Evolutionary conservation across 2,113 vertebrate genomes (phyloP).

Genomic region (Empidonax alnorum): DNA sequence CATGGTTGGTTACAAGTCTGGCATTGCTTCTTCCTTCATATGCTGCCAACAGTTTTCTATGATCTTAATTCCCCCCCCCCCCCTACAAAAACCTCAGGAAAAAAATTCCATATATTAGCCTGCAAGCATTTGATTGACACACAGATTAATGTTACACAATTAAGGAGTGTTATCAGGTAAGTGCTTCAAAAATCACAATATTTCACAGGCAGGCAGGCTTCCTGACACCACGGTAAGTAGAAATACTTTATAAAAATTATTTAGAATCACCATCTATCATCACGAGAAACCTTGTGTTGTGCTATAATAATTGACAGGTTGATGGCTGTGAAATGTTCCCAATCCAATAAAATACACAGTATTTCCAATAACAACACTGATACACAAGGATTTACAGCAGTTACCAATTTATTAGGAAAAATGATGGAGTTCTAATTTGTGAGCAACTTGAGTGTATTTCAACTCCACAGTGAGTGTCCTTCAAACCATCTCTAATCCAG

Average conservation of each 20-base stretch:
- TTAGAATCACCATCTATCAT: constrained; percentile 64
- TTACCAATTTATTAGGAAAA: constrained; percentile 27
- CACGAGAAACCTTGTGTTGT: constrained; percentile 37
- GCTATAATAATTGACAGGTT: constrained; percentile 62
- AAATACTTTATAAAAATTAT: constrained; percentile 66
- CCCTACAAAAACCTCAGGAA: not conserved
- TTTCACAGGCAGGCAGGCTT: constrained; percentile 53
- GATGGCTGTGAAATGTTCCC: constrained; percentile 59
- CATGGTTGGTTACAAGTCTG: constrained; percentile 62
- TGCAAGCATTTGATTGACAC: constrained; percentile 56
- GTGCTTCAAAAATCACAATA: constrained; percentile 64
- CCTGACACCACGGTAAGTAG: constrained; percentile 45
- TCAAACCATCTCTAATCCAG: constrained; percentile 50
- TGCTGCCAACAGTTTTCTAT: constrained; percentile 48
- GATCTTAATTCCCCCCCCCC: constrained; percentile 24
- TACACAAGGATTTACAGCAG: not conserved
- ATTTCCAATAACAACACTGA: constrained; percentile 50
- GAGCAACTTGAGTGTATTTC: constrained; percentile 11
- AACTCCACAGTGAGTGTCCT: constrained; percentile 24
- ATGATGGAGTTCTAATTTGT: constrained; percentile 16
- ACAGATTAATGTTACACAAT: constrained; percentile 61
- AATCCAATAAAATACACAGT: constrained; percentile 40
- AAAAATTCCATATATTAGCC: constrained; percentile 4
- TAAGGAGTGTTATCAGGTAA: constrained; percentile 59
- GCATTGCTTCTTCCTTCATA: constrained; percentile 55